These are phyloP conservation scores for Prolemur simus DNA, from an alignment of 2,113 vertebrate species.

Conservation along the genomic window DNA sequence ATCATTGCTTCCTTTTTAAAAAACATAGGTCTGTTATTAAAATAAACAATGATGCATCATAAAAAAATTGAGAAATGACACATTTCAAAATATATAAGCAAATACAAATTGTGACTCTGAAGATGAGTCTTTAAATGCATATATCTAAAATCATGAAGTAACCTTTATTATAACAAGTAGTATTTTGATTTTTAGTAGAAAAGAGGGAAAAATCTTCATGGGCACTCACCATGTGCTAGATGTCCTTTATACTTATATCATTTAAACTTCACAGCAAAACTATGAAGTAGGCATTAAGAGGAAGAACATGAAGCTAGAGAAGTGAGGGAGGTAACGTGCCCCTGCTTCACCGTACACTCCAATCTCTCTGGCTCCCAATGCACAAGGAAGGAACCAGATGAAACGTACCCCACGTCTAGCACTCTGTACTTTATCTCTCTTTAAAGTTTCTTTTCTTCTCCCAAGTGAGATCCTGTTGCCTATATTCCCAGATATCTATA, in stretches of 20 bases:
- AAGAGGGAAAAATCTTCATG: not conserved
- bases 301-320: not conserved
- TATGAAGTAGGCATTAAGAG: not conserved
- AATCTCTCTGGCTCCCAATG: not conserved
- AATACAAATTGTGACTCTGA: slow-evolving; percentile 17
- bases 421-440: not conserved
- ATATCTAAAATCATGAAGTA: not conserved
- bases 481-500: not conserved
- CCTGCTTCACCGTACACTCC: accelerated
- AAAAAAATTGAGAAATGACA: slow-evolving; percentile 26
- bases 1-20: not conserved
- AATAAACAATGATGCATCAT: not conserved
- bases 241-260: not conserved
- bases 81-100: not conserved
- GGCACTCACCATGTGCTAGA: not conserved
- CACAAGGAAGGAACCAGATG: not conserved
- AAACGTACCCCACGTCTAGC: not conserved
- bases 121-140: not conserved
- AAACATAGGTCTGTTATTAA: not conserved
- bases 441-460: not conserved
- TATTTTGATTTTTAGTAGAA: not conserved
- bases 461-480: not conserved
- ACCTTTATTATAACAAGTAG: not conserved
- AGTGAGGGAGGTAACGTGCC: accelerated
- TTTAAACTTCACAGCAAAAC: not conserved